phyloP scores from a whole-genome alignment of 2,113 vertebrate species.

The Nothoprocta perdicaria region DNA sequence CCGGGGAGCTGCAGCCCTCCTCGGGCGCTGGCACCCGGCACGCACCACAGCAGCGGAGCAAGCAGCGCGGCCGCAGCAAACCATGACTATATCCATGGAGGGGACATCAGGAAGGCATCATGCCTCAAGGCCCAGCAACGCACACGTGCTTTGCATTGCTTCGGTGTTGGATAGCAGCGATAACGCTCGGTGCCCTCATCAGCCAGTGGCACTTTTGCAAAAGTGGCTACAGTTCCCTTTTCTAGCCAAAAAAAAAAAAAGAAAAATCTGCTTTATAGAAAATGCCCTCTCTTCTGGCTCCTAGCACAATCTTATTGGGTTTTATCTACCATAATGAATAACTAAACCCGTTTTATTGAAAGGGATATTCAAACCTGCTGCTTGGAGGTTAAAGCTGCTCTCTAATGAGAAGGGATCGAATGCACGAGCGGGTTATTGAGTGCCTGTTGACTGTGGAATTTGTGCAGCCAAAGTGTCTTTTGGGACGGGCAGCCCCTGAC shows the following conservation, averaged over 20 bases:
- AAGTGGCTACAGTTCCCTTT: background rate
- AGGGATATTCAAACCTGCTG: slow-evolving; percentile 6
- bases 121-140: slow-evolving; percentile 72
- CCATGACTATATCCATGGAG: slow-evolving; percentile 73
- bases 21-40: slow-evolving; percentile 24
- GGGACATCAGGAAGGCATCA: slow-evolving; percentile 66
- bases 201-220: slow-evolving; percentile 21
- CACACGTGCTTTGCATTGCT: slow-evolving; percentile 51
- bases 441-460: slow-evolving; percentile 18
- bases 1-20: slow-evolving; percentile 19
- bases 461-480: slow-evolving; percentile 21
- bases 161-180: background rate
- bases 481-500: slow-evolving; percentile 5
- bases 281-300: slow-evolving; percentile 22
- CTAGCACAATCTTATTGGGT: slow-evolving; percentile 34
- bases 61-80: slow-evolving; percentile 53
- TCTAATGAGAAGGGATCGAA: slow-evolving; percentile 43
- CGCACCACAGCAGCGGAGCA: slow-evolving; percentile 58
- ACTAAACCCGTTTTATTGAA: slow-evolving; percentile 46
- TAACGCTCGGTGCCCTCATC: background rate
- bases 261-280: background rate
- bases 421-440: background rate
- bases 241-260: background rate
- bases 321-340: slow-evolving; percentile 43
- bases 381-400: slow-evolving; percentile 8